Base-by-base conservation (phyloP, 2,888 invertebrate species). In the Apamea crenata region DNA sequence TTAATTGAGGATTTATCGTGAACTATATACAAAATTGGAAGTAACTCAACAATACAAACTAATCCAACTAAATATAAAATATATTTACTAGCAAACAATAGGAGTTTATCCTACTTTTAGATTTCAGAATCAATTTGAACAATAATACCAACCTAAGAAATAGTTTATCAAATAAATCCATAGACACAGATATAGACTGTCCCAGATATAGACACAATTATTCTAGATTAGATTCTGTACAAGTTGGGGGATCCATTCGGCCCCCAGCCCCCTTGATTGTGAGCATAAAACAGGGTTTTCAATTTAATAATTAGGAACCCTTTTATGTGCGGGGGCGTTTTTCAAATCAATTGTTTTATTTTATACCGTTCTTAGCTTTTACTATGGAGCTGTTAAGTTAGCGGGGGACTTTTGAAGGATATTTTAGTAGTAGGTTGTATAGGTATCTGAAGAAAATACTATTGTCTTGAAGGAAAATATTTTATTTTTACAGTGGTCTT, bases 331-430 rank as follows among this genome's bases (percentile, higher is more conserved):
- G 92, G 89, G 93, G 95, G 94, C 93, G 94, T 95, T 96, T 96
- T 95, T 95, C 94, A 93, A 94, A 94, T 91, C 93, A 90, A 96
- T 96, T 96, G 96, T 96, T 96, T 96, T 95, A 96, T 95, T 94
- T 91, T 94, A 94, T 93, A 92, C 92, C 93, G 91, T 92, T 92
- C 93, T 91, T 91, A 91, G 92, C 92, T 92, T 93, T 92, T 88
- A 88, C 74, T 82, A 87, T 86, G 87, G 90, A 90, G 95, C 93
- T 85, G 84, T 59, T 71, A 89, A 91, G 81, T 56, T 10, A 71
- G 94, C 93, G 93, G 77, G 69, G 10, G 8, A 47, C 18, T 21
- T 21, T 12, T 4, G n/a, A 53, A 36, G 16, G 32, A 25, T 71
- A 29, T 47, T 16, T 53, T 82, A 66, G 29, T 47, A 29, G n/a